phyloP scores from a whole-genome alignment of 1,140 invertebrate species.

The Tenebrio molitor region DNA sequence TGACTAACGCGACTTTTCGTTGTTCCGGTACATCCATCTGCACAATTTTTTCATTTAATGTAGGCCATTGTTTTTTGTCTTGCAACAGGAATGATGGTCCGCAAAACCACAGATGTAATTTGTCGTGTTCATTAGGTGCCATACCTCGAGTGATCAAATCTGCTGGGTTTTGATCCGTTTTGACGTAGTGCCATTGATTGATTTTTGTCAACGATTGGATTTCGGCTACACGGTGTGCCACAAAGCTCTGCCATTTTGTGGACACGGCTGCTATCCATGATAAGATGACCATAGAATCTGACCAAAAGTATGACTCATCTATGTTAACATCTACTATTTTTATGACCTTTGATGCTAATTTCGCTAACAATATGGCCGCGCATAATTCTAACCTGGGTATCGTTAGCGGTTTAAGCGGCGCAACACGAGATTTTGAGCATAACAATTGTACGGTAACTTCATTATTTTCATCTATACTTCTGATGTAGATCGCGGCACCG shows the following conservation, averaged over 20 bases:
- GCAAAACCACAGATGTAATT: no score
- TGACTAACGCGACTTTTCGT: no score
- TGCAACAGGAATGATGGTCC: no score
- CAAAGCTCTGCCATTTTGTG: slow-evolving; percentile 61
- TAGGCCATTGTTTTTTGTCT: no score
- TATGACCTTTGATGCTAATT: slow-evolving; percentile 46
- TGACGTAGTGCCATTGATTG: not conserved
- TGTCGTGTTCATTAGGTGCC: no score
- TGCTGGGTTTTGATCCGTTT: not conserved
- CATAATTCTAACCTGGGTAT: slow-evolving; percentile 56
- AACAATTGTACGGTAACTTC: slow-evolving; percentile 16
- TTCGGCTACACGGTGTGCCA: slow-evolving; percentile 62
- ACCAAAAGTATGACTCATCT: slow-evolving; percentile 60
- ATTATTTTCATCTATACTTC: slow-evolving; percentile 27
- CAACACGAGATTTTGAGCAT: slow-evolving; percentile 50
- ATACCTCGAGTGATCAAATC: no score
- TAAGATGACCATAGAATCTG: slow-evolving; percentile 65
- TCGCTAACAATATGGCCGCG: slow-evolving; percentile 52
- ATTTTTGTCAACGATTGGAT: slow-evolving; percentile 52
- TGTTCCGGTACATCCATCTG: no score
- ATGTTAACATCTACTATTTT: slow-evolving; percentile 29
- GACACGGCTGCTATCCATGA: slow-evolving; percentile 60
- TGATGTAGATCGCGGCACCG: slow-evolving; percentile 57
- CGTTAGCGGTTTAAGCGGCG: slow-evolving; percentile 48
- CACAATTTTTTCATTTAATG: no score